Conservation (phyloP, 2,888 invertebrate genomes). For the Lordiphosa andalusiaca region DNA sequence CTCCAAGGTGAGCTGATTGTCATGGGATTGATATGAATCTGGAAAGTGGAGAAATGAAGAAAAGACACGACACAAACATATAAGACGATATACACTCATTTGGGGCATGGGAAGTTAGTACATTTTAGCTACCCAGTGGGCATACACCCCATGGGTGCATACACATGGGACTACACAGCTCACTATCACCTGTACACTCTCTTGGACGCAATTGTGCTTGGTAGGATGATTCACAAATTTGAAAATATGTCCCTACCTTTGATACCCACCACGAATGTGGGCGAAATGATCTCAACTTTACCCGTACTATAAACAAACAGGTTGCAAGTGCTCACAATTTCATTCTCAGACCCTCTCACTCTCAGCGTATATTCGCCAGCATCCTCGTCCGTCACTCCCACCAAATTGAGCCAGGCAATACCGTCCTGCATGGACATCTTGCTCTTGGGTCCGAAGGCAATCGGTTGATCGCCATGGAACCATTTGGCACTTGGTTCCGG, state of each 20-base stretch:
- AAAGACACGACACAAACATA: constrained; percentile 32
- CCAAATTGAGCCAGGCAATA: constrained; percentile 87
- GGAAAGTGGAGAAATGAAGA: constrained; percentile 40
- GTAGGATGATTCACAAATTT: neutral
- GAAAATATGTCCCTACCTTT: constrained; percentile 81
- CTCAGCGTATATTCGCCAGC: constrained; percentile 89
- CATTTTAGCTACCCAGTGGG: constrained; percentile 6
- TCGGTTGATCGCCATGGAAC: constrained; percentile 84
- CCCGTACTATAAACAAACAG: constrained; percentile 80
- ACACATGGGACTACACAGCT: constrained; percentile 15
- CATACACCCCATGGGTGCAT: neutral
- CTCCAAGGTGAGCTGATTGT: constrained; percentile 87
- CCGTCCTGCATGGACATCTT: constrained; percentile 85
- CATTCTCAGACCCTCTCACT: constrained; percentile 88
- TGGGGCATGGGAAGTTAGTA: constrained; percentile 13
- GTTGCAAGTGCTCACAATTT: constrained; percentile 85
- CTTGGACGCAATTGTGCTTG: constrained; percentile 33
- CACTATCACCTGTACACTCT: constrained; percentile 37
- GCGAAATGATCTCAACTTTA: constrained; percentile 83
- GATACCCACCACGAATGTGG: constrained; percentile 88
- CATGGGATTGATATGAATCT: constrained; percentile 86
- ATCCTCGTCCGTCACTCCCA: constrained; percentile 85
- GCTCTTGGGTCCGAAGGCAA: constrained; percentile 83
- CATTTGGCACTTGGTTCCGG: constrained; percentile 87
- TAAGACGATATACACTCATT: constrained; percentile 34